Base-by-base conservation (phyloP, 2,113 vertebrate species). In the Mustela nigripes region DNA sequence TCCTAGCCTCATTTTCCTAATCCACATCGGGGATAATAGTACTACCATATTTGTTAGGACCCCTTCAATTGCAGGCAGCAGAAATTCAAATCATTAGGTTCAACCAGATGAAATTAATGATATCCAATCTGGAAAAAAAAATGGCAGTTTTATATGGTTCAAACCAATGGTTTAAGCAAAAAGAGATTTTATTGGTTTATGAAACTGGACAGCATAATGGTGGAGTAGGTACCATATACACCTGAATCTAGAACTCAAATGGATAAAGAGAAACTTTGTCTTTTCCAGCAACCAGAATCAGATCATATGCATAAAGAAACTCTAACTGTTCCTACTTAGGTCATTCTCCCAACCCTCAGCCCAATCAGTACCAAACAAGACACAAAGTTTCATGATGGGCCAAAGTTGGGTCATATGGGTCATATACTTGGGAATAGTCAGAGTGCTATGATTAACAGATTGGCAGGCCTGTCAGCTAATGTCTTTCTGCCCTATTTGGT, bases 221-320 rank as follows among this genome's bases (percentile, higher is more conserved):
- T 73, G 18, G 28, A 33, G 2, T 24, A 63, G 18, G 19, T 56
- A 48, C 7, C 28, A 94, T 58, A 48, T 24, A 73, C 0, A 79
- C 60, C 65, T 92, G 79, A 81, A 73, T 85, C 45, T n/a, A 78
- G 45, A 48, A 12, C 24, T 85, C 28, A 26, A 39, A 56, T 19
- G 28, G 94, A 88, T 74, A 62, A 69, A 95, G 71, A 71, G 11
- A 94, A 79, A 7, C 5, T 11, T 4, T 80, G 28, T 91, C 33
- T 73, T 97, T 92, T 45, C n/a, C 50, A 74, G 67, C n/a, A 95
- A 88, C n/a, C 18, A 69, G 65, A 85, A 89, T 42, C 45, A 36
- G 71, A 73, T 74, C 26, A 42, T 24, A 26, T 18, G 12, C 58
- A 45, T 79, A 93, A 18, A 48, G 94, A 5, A 7, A 88, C 2